phyloP scores from a whole-genome alignment of 2,113 vertebrate species.

The Cryptomyrus ogoouensis region DNA sequence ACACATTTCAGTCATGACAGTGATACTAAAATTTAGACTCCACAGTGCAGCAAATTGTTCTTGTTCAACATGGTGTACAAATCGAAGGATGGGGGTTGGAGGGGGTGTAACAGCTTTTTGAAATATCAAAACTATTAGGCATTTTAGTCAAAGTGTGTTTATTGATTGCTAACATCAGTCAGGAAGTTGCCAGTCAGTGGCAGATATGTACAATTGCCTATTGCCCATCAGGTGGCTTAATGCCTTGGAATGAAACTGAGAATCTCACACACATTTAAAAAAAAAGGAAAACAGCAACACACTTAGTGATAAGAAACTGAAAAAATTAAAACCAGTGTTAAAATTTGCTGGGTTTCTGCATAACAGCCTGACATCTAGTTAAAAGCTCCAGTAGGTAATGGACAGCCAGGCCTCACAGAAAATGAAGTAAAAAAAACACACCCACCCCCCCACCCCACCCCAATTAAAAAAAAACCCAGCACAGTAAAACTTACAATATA shows the following conservation, averaged over 20 bases:
- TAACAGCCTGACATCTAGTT: neutral
- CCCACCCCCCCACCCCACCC: neutral
- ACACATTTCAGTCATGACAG: neutral
- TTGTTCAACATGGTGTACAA: neutral
- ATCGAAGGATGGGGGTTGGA: neutral
- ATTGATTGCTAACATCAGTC: neutral
- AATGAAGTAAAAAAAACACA: neutral
- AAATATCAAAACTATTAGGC: neutral
- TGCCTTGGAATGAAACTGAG: neutral
- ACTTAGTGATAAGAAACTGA: neutral
- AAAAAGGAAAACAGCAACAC: neutral
- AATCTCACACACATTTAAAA: neutral
- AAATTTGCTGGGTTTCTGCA: neutral
- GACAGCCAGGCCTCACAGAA: neutral
- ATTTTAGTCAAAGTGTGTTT: neutral
- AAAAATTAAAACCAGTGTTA: neutral
- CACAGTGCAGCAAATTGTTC: neutral
- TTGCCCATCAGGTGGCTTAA: neutral
- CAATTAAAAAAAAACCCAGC: neutral
- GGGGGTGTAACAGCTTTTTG: neutral
- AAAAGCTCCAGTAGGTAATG: neutral
- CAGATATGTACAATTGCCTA: neutral
- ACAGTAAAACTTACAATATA: neutral
- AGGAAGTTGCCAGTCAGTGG: neutral
- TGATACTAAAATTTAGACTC: neutral